Evolutionary conservation across 2,888 invertebrate species (phyloP), one percentile per base, ranked within the genome.

Genomic region (Cerastis rubricosa): DNA sequence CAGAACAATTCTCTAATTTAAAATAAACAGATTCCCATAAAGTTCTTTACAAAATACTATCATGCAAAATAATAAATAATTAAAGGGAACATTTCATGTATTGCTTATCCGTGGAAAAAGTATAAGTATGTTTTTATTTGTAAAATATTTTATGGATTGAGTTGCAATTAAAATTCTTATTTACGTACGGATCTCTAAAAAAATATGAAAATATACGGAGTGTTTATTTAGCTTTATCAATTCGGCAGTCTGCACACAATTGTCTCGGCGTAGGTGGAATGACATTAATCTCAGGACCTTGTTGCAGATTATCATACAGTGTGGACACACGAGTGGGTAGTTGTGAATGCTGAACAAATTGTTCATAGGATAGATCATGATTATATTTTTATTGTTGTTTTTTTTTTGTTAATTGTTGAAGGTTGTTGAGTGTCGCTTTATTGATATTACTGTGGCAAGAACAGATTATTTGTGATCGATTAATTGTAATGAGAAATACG

Each of bases 211-310:
- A 35, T 80, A 78, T 70, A 84, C 76, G 22, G 63, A 76, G 74
- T 81, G 76, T 84, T 84, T 87, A 83, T 85, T 87, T 81, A 83
- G 76, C 84, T 84, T 82, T 89, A 90, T 88, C 85, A 84, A 88
- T 85, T 85, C 78, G 78, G 71, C 75, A 84, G 85, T 85, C 88
- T 90, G 85, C 73, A 84, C 72, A 78, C 82, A 85, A 90, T 89
- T 79, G 89, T 86, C 83, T 81, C 84, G 69, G 75, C 78, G 87
- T 87, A 79, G 79, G 85, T 84, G 75, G 81, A 81, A 74, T 74
- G 78, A 78, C 86, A 91, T 90, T 91, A 88, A 90, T 90, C 90
- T 89, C 91, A 90, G 90, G 86, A 86, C 87, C 85, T 88, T 89
- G 89, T 86, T 86, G 86, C 80, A 84, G 89, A 90, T 90, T 90